These are phyloP conservation scores for Ivindomyrus marchei DNA, from an alignment of 2,113 vertebrate species.

Conservation along the genomic window DNA sequence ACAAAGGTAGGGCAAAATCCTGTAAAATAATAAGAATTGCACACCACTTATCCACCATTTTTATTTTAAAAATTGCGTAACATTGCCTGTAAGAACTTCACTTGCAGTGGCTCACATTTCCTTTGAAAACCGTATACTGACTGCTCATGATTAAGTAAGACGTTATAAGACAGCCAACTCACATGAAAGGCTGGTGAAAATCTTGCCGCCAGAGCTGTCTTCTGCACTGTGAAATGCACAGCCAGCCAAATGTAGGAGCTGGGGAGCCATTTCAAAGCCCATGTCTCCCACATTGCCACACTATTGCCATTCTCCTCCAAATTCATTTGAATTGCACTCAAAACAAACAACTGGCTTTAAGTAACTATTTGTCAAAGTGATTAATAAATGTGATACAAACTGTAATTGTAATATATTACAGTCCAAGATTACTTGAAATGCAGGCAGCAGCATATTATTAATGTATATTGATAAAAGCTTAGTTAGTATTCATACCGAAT, in stretches of 20 bases:
- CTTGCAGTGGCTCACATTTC: not conserved
- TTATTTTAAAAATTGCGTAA: not conserved
- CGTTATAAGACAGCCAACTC: not conserved
- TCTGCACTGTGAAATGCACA: not conserved
- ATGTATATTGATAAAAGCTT: not conserved
- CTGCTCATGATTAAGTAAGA: constrained; percentile 9
- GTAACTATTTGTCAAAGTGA: not conserved
- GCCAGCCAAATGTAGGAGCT: not conserved
- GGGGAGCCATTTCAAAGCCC: constrained; percentile 11
- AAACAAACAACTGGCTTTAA: not conserved
- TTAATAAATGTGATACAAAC: not conserved
- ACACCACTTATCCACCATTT: not conserved
- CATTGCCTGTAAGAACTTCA: not conserved
- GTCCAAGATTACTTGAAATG: not conserved
- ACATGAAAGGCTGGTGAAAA: constrained; percentile 15
- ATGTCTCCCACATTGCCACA: not conserved
- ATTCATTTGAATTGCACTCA: not conserved
- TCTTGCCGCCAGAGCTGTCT: not conserved
- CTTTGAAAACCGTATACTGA: not conserved
- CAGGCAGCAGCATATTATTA: not conserved
- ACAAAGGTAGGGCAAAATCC: not conserved
- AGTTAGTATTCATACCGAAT: not conserved
- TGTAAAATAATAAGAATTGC: not conserved
- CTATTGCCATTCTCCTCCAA: not conserved
- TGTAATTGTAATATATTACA: not conserved